Evolutionary conservation across 2,888 invertebrate genomes (phyloP), one percentile per base, ranked within the genome.

Genomic region (Harmothoe impar): DNA sequence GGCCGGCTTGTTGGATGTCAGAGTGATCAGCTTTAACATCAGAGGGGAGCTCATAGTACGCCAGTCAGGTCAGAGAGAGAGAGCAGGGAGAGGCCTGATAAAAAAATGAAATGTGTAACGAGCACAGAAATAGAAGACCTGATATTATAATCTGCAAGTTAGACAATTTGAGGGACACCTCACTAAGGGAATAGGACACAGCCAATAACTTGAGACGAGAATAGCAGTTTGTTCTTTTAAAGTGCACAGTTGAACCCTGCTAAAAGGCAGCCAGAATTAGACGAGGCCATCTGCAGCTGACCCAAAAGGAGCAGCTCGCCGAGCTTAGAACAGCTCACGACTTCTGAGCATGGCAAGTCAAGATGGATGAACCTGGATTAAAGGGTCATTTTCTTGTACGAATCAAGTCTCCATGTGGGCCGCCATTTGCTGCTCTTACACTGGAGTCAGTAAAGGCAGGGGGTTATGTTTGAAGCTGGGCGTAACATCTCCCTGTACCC

Each of bases 321-420:
- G 62, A 62, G 43, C 43, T 43, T 10, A 43, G 43, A 43, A 15
- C 20, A n/a, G 62, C 23, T 20, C 62, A 12, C 62, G 23, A 62
- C 62, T 62, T 62, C 62, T 62, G 62, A 62, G 62, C 20, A 62
- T 62, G 62, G 62, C 23, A 62, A 12, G 62, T 62, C 62, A 62
- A 62, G 62, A 62, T 62, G 62, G 62, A 62, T 62, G 62, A 62
- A 62, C 62, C 62, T 62, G 62, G 62, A 62, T 62, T 62, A 62
- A 62, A 62, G 62, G 62, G 23, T 62, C 20, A n/a, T 62, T 62
- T 62, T 62, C n/a, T n/a, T 20, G 23, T 20, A 7, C 0, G 62
- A n/a, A 62, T 62, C 62, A 62, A 62, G n/a, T 62, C 62, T 62
- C n/a, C 62, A 62, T 62, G 62, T n/a, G 23, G 62, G 20, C 23